Percentiles rank a stretch among this genome's conserved stretches.
phyloP scores from a whole-genome alignment of 2,888 invertebrate species.

The Anthrax anthrax region DNA sequence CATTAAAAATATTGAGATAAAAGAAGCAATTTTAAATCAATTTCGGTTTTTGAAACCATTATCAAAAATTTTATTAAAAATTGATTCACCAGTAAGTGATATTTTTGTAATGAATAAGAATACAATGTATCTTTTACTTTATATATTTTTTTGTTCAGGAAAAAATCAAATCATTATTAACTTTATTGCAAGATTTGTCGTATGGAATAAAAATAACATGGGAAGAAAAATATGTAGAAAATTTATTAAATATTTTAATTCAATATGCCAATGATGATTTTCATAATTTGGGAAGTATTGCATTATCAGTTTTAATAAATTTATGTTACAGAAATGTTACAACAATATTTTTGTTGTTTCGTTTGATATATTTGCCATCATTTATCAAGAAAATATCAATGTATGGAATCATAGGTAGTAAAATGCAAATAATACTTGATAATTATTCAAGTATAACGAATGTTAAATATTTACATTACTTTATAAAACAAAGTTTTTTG shows the following conservation, averaged over 20 bases:
- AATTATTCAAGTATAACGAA: constrained; percentile 24
- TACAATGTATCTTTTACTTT: not conserved
- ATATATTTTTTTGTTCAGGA: constrained; percentile 15
- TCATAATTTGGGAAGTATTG: constrained; percentile 30
- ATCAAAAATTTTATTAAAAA: not conserved
- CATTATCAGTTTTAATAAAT: constrained; percentile 60
- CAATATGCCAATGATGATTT: constrained; percentile 41
- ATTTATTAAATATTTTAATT: constrained; percentile 50
- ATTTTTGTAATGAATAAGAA: not conserved
- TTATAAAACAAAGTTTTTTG: constrained; percentile 25
- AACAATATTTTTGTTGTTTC: constrained; percentile 56
- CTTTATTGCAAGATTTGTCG: constrained; percentile 48
- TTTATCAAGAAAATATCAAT: constrained; percentile 26
- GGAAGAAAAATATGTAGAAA: constrained; percentile 61
- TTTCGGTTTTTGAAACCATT: constrained; percentile 25
- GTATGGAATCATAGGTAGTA: constrained; percentile 27
- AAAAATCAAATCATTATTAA: constrained; percentile 21
- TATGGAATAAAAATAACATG: constrained; percentile 66
- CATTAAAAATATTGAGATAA: constrained; percentile 24
- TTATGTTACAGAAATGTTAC: constrained; percentile 65
- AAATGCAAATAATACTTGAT: constrained; percentile 29
- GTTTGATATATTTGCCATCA: constrained; percentile 44
- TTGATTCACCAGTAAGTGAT: not conserved
- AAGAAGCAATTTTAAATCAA: constrained; percentile 22
- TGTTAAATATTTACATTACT: constrained; percentile 23